Evolutionary conservation across 2,113 vertebrate species (phyloP).

Genomic region (Clupea harengus): DNA sequence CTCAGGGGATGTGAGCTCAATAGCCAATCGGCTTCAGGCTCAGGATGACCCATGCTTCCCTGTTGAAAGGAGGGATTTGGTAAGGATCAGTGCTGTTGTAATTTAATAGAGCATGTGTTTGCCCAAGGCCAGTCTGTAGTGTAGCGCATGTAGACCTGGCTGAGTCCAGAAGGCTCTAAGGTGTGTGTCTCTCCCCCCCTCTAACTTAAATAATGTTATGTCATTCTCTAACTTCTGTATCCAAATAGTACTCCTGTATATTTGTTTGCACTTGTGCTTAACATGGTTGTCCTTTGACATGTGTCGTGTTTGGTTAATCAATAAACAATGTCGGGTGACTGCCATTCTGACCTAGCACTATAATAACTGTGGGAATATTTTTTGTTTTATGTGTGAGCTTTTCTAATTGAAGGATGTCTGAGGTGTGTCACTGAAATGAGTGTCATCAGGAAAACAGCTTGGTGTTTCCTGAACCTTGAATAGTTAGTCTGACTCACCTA

Average conservation of each 20-base stretch:
- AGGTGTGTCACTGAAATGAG: neutral
- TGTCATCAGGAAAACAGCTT: neutral
- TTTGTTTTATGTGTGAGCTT: neutral
- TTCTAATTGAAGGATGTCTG: neutral
- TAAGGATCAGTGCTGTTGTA: constrained; percentile 70
- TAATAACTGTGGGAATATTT: neutral
- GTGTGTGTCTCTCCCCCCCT: neutral
- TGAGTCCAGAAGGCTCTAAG: neutral
- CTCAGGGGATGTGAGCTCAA: constrained; percentile 93
- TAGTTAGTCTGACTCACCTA: neutral
- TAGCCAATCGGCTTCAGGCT: constrained; percentile 94
- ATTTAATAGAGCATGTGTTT: constrained; percentile 29
- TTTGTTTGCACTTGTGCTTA: neutral
- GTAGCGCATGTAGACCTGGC: neutral
- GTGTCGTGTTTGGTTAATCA: neutral
- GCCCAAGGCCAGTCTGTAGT: constrained; percentile 32
- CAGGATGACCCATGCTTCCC: constrained; percentile 83
- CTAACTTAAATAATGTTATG: neutral
- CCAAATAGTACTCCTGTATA: neutral
- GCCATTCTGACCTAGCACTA: neutral
- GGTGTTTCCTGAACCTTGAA: neutral
- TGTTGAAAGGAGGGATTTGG: constrained; percentile 92
- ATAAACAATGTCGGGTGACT: neutral
- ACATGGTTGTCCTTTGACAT: neutral
- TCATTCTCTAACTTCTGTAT: neutral